These are phyloP conservation scores for Furcula furcula DNA, from an alignment of 2,888 invertebrate species.

Conservation along the genomic window DNA sequence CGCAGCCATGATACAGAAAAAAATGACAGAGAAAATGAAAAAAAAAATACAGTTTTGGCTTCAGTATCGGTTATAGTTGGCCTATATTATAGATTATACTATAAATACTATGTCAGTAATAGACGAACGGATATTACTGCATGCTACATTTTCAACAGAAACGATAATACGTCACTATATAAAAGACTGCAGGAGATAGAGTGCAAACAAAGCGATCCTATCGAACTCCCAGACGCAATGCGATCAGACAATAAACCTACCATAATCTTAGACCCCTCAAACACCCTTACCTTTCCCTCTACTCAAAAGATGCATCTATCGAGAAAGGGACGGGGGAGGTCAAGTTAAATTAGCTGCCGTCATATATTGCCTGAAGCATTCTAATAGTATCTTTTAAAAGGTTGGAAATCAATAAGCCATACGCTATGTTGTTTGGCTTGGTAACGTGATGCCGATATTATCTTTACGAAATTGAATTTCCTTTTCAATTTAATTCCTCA, in stretches of 20 bases:
- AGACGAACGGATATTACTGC: too few species aligned
- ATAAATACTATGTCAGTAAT: too few species aligned
- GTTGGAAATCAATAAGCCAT: constrained; percentile 36
- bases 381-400: constrained; percentile 25
- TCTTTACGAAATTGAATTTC: constrained; percentile 29
- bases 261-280: constrained; percentile 14
- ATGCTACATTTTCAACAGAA: constrained; percentile 9
- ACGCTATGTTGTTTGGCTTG: constrained; percentile 34
- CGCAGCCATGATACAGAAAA: too few species aligned
- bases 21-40: too few species aligned
- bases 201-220: constrained; percentile 44
- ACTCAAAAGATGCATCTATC: neutral
- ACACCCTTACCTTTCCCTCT: neutral
- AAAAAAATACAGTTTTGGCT: too few species aligned
- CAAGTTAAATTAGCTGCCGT: constrained; percentile 16
- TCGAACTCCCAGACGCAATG: constrained; percentile 38
- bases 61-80: too few species aligned
- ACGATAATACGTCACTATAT: constrained; percentile 11
- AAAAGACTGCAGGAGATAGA: constrained; percentile 22
- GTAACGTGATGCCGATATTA: constrained; percentile 24
- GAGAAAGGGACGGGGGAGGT: constrained; percentile 2
- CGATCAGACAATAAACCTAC: constrained; percentile 33
- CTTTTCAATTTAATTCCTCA: constrained; percentile 30
- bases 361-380: constrained; percentile 23
- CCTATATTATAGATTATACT: too few species aligned